Evolutionary conservation across 1,140 invertebrate species (phyloP).

Genomic region (Drosophila willistoni): DNA sequence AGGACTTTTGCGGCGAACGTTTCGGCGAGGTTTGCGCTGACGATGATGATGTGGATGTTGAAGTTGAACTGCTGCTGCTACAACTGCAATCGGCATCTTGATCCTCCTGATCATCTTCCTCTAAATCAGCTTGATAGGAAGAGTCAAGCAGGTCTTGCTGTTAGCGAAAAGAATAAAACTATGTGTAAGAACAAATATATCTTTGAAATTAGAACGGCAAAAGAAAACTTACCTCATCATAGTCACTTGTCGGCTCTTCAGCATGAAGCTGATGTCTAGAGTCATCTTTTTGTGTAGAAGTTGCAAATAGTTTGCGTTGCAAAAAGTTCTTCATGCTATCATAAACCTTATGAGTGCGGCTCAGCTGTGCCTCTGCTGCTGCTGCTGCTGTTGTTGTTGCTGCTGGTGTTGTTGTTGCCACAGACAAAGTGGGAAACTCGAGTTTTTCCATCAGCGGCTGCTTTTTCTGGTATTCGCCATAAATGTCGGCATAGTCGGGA

Average conservation of each 20-base stretch:
- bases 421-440: slow-evolving; percentile 34
- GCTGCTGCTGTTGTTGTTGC: background rate
- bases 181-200: background rate
- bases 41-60: slow-evolving; percentile 27
- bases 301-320: slow-evolving; percentile 74
- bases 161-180: background rate
- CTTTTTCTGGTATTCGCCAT: slow-evolving; percentile 54
- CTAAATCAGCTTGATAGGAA: slow-evolving; percentile 76
- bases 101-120: slow-evolving; percentile 68
- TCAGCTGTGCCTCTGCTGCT: slow-evolving; percentile 7
- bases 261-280: slow-evolving; percentile 22
- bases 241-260: slow-evolving; percentile 71
- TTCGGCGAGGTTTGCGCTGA: slow-evolving; percentile 44
- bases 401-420: background rate
- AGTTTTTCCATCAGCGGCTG: slow-evolving; percentile 52
- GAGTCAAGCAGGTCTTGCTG: slow-evolving; percentile 78
- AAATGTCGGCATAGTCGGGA: slow-evolving; percentile 69
- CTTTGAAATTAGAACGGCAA: background rate
- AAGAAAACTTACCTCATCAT: slow-evolving; percentile 72
- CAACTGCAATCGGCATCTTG: slow-evolving; percentile 64
- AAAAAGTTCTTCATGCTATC: slow-evolving; percentile 80
- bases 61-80: slow-evolving; percentile 40
- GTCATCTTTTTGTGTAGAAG: slow-evolving; percentile 52
- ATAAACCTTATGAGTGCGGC: slow-evolving; percentile 76
- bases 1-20: slow-evolving; percentile 70